Conservation (phyloP, 2,888 invertebrate species). For the Cataglyphis albicans region DNA sequence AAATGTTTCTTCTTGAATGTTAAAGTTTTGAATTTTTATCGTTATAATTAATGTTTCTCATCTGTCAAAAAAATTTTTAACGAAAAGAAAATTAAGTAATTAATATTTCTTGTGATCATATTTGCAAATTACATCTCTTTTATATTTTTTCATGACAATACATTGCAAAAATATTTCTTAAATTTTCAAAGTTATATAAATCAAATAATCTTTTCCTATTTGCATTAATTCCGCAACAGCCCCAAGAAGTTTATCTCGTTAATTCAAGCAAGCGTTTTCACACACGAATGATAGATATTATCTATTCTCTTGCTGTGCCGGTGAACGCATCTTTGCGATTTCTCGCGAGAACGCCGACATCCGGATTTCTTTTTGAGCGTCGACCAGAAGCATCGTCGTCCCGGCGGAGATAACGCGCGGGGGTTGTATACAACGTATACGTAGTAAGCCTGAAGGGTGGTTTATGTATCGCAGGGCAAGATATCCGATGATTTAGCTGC, state of each 20-base stretch:
- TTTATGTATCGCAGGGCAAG: slow-evolving; percentile 86
- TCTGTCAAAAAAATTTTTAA: background rate
- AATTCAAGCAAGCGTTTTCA: background rate
- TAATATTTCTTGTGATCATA: background rate
- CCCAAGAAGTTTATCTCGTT: background rate
- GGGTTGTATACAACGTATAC: slow-evolving; percentile 74
- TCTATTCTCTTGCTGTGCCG: background rate
- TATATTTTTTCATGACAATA: background rate
- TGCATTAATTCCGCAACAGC: too few species aligned
- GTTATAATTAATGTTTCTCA: background rate
- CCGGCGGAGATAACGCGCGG: slow-evolving; percentile 65
- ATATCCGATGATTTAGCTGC: slow-evolving; percentile 86
- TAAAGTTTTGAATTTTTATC: background rate
- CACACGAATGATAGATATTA: background rate
- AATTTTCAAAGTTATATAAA: too few species aligned
- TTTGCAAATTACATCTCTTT: background rate
- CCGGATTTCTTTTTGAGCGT: slow-evolving; percentile 64
- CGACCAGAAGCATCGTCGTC: slow-evolving; percentile 62
- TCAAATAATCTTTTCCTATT: background rate
- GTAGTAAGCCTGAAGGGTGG: slow-evolving; percentile 85
- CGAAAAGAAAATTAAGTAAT: background rate
- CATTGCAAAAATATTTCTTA: background rate
- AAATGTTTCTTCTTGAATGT: background rate
- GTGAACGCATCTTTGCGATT: background rate
- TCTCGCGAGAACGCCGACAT: slow-evolving; percentile 45